Base-by-base conservation (phyloP, 2,888 invertebrate genomes). In the Thelaira solivaga region DNA sequence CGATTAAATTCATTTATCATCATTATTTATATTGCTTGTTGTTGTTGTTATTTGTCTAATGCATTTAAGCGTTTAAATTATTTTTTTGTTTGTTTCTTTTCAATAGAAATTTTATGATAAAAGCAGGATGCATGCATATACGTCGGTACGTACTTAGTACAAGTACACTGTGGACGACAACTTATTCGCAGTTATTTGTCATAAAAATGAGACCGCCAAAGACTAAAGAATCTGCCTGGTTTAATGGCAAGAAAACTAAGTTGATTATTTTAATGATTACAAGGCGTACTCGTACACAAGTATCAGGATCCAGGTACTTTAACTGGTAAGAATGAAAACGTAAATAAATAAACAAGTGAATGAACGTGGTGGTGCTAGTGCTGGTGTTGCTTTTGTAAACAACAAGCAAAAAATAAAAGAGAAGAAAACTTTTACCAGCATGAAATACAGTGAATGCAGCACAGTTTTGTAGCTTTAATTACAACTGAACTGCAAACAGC, bases 401-500 rank as follows among this genome's bases (percentile, higher is more conserved):
- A n/a, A n/a, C n/a, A n/a, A n/a, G n/a, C n/a, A n/a, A n/a, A n/a
- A n/a, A n/a, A n/a, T n/a, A n/a, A n/a, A 34, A 53, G 22, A 61
- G 45, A 3, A 51, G 11, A 39, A 49, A 45, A 26, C 51, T 43
- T 51, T 13, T 41, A 62, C 7, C 24, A n/a, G n/a, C 43, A 22
- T 31, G n/a, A 4, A 69, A 24, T 36, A 1, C 18, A 31, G 20
- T 62, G 47, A 49, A 11, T 22, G 39, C 43, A 72, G 67, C 49
- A 76, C 62, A 49, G 72, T 68, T 72, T 57, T 68, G n/a, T n/a
- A n/a, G n/a, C 55, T 77, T 64, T 77, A 77, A 72, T 77, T 77
- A 62, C 57, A 61, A 55, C 59, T 47, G 41, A 55, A 59, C 51
- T 51, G 11, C 20, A 49, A n/a, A 5, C 41, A 71, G 39, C 53